phyloP scores from a whole-genome alignment of 2,113 vertebrate species.

The Podarcis raffonei region DNA sequence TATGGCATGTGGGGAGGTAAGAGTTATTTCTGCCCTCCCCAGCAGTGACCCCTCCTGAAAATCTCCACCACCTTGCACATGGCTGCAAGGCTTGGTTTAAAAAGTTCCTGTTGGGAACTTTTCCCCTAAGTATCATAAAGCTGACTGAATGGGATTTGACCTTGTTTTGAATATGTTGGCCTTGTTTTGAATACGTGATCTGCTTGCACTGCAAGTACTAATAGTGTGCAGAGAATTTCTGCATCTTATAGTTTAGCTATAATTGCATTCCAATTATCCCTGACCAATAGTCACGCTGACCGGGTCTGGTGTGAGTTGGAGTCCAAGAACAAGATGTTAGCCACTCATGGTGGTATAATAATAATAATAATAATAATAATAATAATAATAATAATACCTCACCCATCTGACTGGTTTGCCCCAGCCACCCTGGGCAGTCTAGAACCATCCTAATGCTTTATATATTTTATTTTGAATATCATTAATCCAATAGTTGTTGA shows the following conservation, averaged over 20 bases:
- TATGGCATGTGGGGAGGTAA: neutral
- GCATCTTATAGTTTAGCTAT: neutral
- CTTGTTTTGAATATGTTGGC: neutral
- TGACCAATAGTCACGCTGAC: no score
- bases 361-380: no score
- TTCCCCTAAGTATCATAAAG: neutral
- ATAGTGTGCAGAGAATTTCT: neutral
- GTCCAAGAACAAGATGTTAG: no score
- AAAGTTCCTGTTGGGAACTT: no score
- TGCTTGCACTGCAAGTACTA: neutral
- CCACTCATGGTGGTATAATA: no score
- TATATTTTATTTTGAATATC: neutral
- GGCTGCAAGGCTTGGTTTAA: no score
- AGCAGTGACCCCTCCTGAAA: neutral
- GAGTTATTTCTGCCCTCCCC: neutral
- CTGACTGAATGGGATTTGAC: neutral
- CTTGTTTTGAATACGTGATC: neutral
- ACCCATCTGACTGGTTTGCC: no score
- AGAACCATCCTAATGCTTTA: neutral
- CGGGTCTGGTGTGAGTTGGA: no score
- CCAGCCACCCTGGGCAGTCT: no score
- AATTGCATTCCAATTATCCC: no score
- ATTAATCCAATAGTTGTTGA: neutral
- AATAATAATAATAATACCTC: no score
- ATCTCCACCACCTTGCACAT: no score